Percentiles rank a stretch among this genome's conserved stretches.
These are phyloP conservation scores for Phrynocephalus versicolor DNA, from an alignment of 2,113 vertebrate species.

Conservation along the genomic window DNA sequence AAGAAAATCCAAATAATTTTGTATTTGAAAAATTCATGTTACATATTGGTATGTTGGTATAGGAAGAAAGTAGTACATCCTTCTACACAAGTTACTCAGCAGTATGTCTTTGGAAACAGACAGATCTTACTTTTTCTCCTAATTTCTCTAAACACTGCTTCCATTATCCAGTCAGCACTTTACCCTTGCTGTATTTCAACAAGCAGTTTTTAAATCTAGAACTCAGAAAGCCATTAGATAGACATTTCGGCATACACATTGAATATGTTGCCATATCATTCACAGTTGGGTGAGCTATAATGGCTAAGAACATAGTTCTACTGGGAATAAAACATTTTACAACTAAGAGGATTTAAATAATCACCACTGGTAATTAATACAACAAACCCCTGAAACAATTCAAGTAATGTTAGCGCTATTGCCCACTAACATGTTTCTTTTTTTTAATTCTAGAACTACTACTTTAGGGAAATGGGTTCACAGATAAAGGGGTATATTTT, in stretches of 20 bases:
- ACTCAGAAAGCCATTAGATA: background rate
- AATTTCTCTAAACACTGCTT: background rate
- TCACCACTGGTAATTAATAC: background rate
- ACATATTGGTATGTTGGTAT: background rate
- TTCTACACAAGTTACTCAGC: background rate
- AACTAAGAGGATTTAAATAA: background rate
- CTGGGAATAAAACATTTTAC: background rate
- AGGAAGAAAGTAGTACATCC: background rate
- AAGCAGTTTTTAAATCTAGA: conserved; percentile 2
- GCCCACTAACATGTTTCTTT: background rate
- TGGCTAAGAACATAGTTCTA: background rate
- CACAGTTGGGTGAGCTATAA: background rate
- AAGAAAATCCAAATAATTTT: background rate
- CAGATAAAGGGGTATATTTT: background rate
- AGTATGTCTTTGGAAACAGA: background rate
- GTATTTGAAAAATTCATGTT: background rate
- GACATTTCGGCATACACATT: background rate
- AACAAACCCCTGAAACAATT: background rate
- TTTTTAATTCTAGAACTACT: background rate
- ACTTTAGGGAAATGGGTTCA: background rate
- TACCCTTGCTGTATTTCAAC: background rate
- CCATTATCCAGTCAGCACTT: background rate
- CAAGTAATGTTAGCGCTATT: background rate
- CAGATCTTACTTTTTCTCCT: background rate
- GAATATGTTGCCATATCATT: background rate